A percentile compares a stretch with the other conserved stretches of the same genome.
These are phyloP conservation scores for Gallinago stenura DNA, from an alignment of 2,797 vertebrate species.

Conservation along the genomic window DNA sequence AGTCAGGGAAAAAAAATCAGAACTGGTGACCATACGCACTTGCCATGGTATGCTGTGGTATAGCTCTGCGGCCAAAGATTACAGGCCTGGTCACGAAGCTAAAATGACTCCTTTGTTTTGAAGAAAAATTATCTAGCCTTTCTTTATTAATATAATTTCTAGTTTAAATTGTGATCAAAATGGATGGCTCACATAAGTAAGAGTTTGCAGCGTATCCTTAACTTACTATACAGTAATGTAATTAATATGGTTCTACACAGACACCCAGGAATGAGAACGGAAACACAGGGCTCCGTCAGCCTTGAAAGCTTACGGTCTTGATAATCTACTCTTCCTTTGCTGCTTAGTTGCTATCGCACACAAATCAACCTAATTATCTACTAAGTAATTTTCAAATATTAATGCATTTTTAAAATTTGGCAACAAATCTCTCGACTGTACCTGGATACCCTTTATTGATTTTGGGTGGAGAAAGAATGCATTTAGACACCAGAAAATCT, in stretches of 20 bases:
- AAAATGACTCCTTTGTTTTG: neutral
- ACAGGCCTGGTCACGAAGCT: neutral
- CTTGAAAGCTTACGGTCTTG: neutral
- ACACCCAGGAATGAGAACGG: neutral
- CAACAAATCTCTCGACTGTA: neutral
- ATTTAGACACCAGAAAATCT: conserved; percentile 26
- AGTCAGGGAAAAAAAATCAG: neutral
- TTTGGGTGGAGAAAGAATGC: conserved; percentile 26
- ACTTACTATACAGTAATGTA: neutral
- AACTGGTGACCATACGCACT: neutral
- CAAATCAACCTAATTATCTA: conserved; percentile 6
- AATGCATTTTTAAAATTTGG: conserved; percentile 25
- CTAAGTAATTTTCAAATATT: conserved; percentile 35
- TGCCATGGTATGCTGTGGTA: neutral
- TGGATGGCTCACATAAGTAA: neutral
- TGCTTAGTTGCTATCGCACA: neutral
- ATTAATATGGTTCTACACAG: neutral
- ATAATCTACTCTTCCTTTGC: neutral
- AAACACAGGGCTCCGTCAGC: neutral
- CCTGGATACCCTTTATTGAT: conserved; percentile 39
- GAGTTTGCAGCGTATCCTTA: neutral
- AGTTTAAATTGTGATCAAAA: neutral
- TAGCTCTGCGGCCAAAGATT: neutral
- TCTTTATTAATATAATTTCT: neutral
- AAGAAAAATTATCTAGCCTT: neutral